Percentiles rank a stretch among this genome's conserved stretches.
Evolutionary conservation across 2,888 invertebrate genomes (phyloP).

Genomic region (Trachelus iudaicus): DNA sequence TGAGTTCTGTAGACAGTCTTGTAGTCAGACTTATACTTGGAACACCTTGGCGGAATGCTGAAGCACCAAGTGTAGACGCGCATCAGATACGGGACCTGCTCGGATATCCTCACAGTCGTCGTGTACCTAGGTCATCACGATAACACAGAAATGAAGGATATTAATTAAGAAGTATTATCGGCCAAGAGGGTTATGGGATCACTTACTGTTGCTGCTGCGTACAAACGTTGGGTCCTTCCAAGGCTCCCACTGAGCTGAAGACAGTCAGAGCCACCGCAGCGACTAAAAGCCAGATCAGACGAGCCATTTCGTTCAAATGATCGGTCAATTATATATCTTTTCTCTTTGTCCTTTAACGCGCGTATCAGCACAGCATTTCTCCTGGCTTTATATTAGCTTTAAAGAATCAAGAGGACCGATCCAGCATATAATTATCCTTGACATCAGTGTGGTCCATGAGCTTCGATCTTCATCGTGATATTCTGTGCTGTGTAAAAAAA

Average conservation of each 20-base stretch:
- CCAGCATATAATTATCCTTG: not conserved
- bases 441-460: not conserved
- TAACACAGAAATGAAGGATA: constrained; percentile 2
- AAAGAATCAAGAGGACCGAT: too few relatives aligned
- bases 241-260: constrained; percentile 18
- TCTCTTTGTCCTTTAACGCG: not conserved
- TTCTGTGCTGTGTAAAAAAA: not conserved
- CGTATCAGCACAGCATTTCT: not conserved
- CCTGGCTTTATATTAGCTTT: not conserved
- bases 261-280: constrained; percentile 6
- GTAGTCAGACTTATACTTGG: constrained; percentile 85
- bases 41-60: constrained; percentile 86
- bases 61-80: constrained; percentile 87
- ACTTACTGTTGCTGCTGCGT: constrained; percentile 81
- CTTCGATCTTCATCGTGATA: not conserved
- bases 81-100: constrained; percentile 85
- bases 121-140: constrained; percentile 72
- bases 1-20: constrained; percentile 81
- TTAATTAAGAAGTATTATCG: constrained; percentile 7
- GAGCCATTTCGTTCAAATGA: constrained; percentile 19
- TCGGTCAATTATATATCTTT: not conserved
- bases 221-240: constrained; percentile 84
- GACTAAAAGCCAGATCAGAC: constrained; percentile 16
- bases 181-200: constrained; percentile 1
- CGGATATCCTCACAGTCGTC: constrained; percentile 80